These are phyloP conservation scores for Phalacrocorax pelagicus DNA, from an alignment of 2,113 vertebrate species.

Conservation along the genomic window DNA sequence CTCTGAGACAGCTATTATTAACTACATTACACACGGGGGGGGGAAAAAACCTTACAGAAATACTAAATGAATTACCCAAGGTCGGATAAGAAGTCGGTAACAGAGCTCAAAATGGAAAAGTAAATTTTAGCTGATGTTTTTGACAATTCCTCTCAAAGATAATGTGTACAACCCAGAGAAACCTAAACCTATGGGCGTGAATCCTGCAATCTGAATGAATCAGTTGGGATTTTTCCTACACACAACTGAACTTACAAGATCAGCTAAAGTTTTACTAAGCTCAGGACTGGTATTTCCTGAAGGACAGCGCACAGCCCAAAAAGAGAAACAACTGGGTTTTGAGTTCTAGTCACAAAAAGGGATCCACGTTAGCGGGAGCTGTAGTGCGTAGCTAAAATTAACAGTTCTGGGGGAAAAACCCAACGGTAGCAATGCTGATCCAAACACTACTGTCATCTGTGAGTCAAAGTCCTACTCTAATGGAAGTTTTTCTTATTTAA, in stretches of 20 bases:
- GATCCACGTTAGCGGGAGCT: rapidly evolving
- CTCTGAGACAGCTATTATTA: not conserved
- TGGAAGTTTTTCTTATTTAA: not conserved
- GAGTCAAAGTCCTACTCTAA: too few relatives aligned
- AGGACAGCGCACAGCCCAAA: too few relatives aligned
- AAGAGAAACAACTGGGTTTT: not conserved
- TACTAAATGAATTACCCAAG: not conserved
- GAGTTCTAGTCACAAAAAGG: not conserved
- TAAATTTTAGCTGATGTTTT: not conserved
- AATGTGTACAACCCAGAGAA: not conserved
- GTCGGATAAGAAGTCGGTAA: not conserved
- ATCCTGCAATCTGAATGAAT: not conserved
- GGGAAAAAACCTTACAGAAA: not conserved
- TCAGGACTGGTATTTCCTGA: too few relatives aligned
- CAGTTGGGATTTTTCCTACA: rapidly evolving
- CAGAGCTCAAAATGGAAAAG: not conserved
- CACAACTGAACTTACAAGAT: too few relatives aligned
- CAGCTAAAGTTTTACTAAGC: not conserved
- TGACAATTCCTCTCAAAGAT: not conserved
- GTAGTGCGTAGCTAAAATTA: too few relatives aligned
- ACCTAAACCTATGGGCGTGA: not conserved
- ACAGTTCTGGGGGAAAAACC: not conserved
- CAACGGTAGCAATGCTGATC: rapidly evolving
- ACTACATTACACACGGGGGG: not conserved
- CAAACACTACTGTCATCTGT: not conserved